Evolutionary conservation across 2,113 vertebrate genomes (phyloP), one percentile per base, ranked within the genome.

Genomic region (Parus major): DNA sequence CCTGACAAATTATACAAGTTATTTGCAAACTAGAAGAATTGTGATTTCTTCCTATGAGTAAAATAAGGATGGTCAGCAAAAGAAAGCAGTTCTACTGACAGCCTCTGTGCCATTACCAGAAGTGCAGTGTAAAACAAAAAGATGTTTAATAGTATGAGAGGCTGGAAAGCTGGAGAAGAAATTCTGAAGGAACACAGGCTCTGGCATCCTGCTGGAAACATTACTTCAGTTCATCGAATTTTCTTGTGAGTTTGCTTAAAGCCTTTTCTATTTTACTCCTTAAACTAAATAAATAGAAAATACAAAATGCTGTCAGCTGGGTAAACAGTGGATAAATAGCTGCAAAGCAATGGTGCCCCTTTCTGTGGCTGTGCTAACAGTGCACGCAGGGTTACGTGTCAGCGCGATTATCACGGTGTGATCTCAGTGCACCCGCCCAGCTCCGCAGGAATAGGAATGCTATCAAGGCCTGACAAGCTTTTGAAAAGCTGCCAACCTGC

Each of bases 401-500:
- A 93, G 89, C 6, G 2, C 72, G 39, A 64, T 91, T 96, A 97
- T 91, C 95, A 10, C 69, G 13, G 60, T 25, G 90, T 25, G 86
- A 95, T 94, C 25, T 1, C 73, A 11, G 83, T 0, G 0, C 0
- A 76, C 95, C 94, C 95, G 21, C 93, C 96, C 96, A 66, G 86
- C 86, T 94, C 96, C 47, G 39, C 88, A 16, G 91, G 86, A 95
- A 64, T 73, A 88, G 88, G 71, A 91, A 78, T 94, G 91, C 95
- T 97, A 92, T 97, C 95, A 35, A 90, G 82, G 88, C 71, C 81
- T 92, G 80, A 92, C 96, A 97, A 97, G 87, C 76, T 89, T 89
- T 88, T 97, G 96, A 94, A 96, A 88, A 87, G 59, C 94, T 97
- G 96, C 96, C 97, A 97, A 47, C 88, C 86, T 88, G 77, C 90